Base-by-base conservation (phyloP, 1,140 invertebrate genomes). In the Drosophila albomicans region DNA sequence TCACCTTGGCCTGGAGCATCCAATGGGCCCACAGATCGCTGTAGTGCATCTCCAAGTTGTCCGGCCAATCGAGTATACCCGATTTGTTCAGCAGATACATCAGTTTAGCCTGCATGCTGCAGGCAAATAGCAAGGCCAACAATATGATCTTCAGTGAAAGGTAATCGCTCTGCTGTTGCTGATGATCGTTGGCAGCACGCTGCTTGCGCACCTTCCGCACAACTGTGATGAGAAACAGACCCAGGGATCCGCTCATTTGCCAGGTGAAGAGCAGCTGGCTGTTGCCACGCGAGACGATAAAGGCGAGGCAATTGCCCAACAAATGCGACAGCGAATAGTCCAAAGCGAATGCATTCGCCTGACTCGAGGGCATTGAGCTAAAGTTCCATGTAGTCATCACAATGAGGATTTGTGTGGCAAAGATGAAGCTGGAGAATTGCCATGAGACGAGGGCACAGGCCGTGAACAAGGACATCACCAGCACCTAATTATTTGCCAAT, bases 381-480 rank as follows among this genome's bases (percentile, higher is more conserved):
- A 76, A 38, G 48, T 80, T 86, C 79, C 80, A 86, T 15, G 75
- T 81, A 5, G 72, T 68, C 79, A 91, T 88, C 45, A 92, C 62
- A 46, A 92, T 92, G 3, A 92, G 10, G 11, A 91, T 82, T 67
- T 92, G 92, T 2, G 91, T 89, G 38, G 87, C 76, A 54, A 92
- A 92, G 49, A 92, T 91, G 5, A 86, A 66, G 8, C 81, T 79
- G 65, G 92, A 92, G 66, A 92, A 92, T 61, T 92, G 82, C 92
- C 92, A 92, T 45, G 82, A 92, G 1, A 92, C 70, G 28, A 92
- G 57, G 1, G 91, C 81, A 20, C 81, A 68, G 5, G 91, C 82
- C 25, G 90, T 92, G 16, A 92, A 78, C 20, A 91, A 41, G 0
- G 81, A 76, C 65, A 92, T 79, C n/a, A 78, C 85, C 3, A 81